Percentiles rank a stretch among this genome's conserved stretches.
These are phyloP conservation scores for Alcis repandata DNA, from an alignment of 2,888 invertebrate species.

Conservation along the genomic window DNA sequence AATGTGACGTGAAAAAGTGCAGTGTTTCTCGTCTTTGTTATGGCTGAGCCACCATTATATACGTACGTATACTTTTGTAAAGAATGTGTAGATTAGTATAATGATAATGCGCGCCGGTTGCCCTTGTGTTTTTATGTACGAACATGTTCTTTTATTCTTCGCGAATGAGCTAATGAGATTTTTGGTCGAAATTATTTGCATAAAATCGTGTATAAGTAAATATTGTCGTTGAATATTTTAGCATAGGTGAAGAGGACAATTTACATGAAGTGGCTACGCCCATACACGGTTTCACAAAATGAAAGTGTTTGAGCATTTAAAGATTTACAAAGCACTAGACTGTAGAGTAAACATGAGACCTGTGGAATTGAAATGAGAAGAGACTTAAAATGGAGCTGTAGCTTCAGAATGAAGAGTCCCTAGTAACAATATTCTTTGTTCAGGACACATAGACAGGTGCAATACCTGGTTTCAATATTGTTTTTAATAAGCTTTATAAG, in stretches of 20 bases:
- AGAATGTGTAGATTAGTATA: neutral
- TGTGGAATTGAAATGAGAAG: too few relatives aligned
- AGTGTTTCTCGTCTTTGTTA: neutral
- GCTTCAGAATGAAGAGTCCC: too few relatives aligned
- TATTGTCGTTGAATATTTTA: neutral
- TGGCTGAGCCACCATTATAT: neutral
- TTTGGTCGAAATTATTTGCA: neutral
- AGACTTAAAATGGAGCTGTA: too few relatives aligned
- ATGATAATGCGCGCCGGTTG: conserved; percentile 10
- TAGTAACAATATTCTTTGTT: too few relatives aligned
- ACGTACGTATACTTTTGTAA: neutral
- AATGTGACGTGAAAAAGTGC: neutral
- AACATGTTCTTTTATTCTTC: conserved; percentile 20
- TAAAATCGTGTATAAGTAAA: neutral
- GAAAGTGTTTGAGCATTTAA: too few relatives aligned
- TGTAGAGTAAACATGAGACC: too few relatives aligned
- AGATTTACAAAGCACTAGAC: too few relatives aligned
- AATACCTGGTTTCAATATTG: neutral
- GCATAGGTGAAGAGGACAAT: neutral
- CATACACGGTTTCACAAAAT: neutral
- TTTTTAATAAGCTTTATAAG: too few relatives aligned
- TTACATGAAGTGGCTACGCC: neutral
- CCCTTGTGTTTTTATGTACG: conserved; percentile 33
- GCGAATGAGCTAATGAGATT: conserved; percentile 1
- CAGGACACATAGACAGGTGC: neutral